Evolutionary conservation across 2,888 invertebrate species (phyloP).

Genomic region (Trileptium ribeirensis): DNA sequence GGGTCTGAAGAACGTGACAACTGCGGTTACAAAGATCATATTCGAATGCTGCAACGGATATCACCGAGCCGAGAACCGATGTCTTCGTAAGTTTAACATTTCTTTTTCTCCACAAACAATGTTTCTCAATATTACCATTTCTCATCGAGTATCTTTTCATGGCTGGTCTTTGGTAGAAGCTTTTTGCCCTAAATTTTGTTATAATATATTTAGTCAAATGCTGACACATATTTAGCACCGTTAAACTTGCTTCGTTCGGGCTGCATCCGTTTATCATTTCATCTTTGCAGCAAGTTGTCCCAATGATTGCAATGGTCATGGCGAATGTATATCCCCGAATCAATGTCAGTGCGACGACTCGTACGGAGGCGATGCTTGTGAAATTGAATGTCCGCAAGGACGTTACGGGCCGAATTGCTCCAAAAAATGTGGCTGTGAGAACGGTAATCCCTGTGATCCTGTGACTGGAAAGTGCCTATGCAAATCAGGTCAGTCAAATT

Average conservation of each 20-base stretch:
- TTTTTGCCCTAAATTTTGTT: too few relatives aligned
- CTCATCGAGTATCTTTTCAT: too few relatives aligned
- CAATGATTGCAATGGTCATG: not conserved
- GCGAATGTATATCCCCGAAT: not conserved
- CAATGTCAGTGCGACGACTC: not conserved
- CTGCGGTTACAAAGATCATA: not conserved
- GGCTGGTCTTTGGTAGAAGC: too few relatives aligned
- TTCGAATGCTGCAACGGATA: conserved; percentile 22
- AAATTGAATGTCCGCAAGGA: not conserved
- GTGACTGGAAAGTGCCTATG: not conserved
- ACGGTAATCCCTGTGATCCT: not conserved
- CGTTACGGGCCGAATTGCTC: not conserved
- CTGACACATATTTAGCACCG: too few relatives aligned
- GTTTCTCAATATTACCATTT: too few relatives aligned
- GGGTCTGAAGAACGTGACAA: conserved; percentile 14
- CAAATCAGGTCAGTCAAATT: not conserved
- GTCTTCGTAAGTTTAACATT: too few relatives aligned
- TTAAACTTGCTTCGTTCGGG: too few relatives aligned
- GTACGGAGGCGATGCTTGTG: not conserved
- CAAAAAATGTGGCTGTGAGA: not conserved
- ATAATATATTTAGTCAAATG: too few relatives aligned
- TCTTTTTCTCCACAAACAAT: too few relatives aligned
- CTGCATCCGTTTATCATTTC: too few relatives aligned
- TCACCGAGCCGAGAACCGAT: not conserved
- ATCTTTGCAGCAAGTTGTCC: not conserved